Evolutionary conservation across 2,888 invertebrate genomes (phyloP).

Genomic region (Fragum whitleyi): DNA sequence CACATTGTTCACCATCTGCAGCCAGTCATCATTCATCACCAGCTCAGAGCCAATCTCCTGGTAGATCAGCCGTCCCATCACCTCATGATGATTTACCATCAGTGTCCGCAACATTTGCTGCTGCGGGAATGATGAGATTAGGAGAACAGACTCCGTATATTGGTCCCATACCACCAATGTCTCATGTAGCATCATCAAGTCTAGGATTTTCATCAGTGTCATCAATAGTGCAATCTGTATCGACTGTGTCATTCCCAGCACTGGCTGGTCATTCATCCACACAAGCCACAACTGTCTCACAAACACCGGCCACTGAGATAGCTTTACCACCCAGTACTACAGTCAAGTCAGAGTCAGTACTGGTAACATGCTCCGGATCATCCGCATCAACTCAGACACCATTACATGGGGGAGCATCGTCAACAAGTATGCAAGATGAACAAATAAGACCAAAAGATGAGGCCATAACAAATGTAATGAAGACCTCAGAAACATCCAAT

Average conservation of each 20-base stretch:
- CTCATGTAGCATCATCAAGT: conserved; percentile 22
- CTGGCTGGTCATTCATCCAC: conserved; percentile 33
- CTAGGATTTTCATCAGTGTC: conserved; percentile 61
- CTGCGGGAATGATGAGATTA: conserved; percentile 63
- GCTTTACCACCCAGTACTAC: conserved; percentile 55
- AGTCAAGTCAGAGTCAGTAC: conserved; percentile 37
- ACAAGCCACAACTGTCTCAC: conserved; percentile 13
- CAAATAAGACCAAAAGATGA: background rate
- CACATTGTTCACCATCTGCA: conserved; percentile 32
- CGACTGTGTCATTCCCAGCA: conserved; percentile 61
- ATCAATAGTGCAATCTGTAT: conserved; percentile 61
- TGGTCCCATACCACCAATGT: conserved; percentile 14
- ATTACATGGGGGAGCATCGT: conserved; percentile 22
- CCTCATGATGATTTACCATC: conserved; percentile 57
- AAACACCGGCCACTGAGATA: conserved; percentile 49
- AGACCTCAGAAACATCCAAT: background rate
- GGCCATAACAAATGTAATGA: background rate
- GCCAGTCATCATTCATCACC: conserved; percentile 47
- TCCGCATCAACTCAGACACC: conserved; percentile 51
- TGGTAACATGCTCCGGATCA: conserved; percentile 27
- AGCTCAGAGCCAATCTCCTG: conserved; percentile 37
- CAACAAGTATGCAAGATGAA: background rate
- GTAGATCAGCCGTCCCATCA: conserved; percentile 1
- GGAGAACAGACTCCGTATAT: conserved; percentile 38
- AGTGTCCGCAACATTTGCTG: conserved; percentile 65